Conservation (phyloP, 2,888 invertebrate genomes). For the Drosophila quasianomalipes region DNA sequence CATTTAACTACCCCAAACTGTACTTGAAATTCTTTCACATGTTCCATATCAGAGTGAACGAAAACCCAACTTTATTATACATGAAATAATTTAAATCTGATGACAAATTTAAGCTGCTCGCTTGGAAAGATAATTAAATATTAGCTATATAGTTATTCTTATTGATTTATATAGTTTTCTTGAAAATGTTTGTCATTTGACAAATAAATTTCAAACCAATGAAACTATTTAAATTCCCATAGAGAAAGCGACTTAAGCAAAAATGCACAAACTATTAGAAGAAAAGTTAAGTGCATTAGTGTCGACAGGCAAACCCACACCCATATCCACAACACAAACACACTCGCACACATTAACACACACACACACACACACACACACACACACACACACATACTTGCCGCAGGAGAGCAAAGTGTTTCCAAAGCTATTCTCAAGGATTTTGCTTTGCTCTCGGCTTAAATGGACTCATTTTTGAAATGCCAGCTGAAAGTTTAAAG, state of each 20-base stretch:
- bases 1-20: background rate
- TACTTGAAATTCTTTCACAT: background rate
- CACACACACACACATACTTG: background rate
- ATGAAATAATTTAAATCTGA: background rate
- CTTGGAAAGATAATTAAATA: background rate
- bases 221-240: background rate
- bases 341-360: background rate
- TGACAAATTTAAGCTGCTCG: background rate
- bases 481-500: slow-evolving; percentile 23
- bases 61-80: background rate
- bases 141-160: background rate
- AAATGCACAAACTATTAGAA: slow-evolving; percentile 19
- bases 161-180: no score
- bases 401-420: slow-evolving; percentile 6
- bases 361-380: background rate
- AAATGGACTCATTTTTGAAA: slow-evolving; percentile 28
- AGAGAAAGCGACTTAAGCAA: slow-evolving; percentile 7
- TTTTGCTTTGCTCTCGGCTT: slow-evolving; percentile 13
- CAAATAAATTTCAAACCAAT: background rate
- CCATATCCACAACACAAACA: background rate
- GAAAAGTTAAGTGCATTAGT: slow-evolving; percentile 48
- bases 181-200: background rate
- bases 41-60: background rate
- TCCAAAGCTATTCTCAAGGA: slow-evolving; percentile 19
- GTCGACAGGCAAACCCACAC: background rate